Percentiles rank a stretch among this genome's conserved stretches.
These are phyloP conservation scores for Agriopis leucophaearia DNA, from an alignment of 2,888 invertebrate species.

Conservation along the genomic window DNA sequence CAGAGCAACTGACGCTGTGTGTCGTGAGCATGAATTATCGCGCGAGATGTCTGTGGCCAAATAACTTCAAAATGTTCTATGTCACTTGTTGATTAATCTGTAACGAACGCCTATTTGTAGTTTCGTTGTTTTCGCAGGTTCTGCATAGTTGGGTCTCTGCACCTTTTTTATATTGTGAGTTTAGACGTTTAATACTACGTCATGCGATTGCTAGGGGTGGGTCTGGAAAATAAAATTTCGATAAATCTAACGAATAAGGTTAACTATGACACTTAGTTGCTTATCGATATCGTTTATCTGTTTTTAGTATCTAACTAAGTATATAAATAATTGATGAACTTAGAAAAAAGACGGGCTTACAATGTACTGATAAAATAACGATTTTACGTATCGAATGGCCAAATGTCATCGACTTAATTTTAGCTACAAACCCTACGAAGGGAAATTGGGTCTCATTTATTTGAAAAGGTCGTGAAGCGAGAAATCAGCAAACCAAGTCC, in stretches of 20 bases:
- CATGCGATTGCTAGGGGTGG: slow-evolving; percentile 43
- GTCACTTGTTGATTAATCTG: background rate
- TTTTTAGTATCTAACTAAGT: slow-evolving; percentile 11
- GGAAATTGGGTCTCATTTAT: slow-evolving; percentile 29
- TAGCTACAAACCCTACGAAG: slow-evolving; percentile 6
- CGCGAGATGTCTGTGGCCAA: too few relatives aligned
- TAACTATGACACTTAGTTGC: slow-evolving; percentile 55
- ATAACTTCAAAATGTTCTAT: background rate
- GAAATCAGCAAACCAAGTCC: slow-evolving; percentile 11
- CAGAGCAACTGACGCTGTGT: too few relatives aligned
- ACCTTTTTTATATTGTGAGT: slow-evolving; percentile 15
- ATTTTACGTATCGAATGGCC: background rate
- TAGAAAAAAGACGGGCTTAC: background rate
- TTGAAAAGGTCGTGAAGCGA: slow-evolving; percentile 25
- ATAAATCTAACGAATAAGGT: slow-evolving; percentile 36
- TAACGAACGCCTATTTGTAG: background rate
- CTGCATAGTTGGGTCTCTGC: slow-evolving; percentile 11
- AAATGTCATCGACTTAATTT: slow-evolving; percentile 16
- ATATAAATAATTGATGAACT: background rate
- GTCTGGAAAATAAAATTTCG: slow-evolving; percentile 34
- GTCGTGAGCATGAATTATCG: too few relatives aligned
- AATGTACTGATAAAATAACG: background rate
- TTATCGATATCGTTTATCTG: slow-evolving; percentile 46
- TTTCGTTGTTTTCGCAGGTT: background rate
- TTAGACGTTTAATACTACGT: slow-evolving; percentile 42